Percentiles rank a stretch among this genome's conserved stretches.
phyloP scores from a whole-genome alignment of 1,140 invertebrate genomes.

The Magallana ariakensis region DNA sequence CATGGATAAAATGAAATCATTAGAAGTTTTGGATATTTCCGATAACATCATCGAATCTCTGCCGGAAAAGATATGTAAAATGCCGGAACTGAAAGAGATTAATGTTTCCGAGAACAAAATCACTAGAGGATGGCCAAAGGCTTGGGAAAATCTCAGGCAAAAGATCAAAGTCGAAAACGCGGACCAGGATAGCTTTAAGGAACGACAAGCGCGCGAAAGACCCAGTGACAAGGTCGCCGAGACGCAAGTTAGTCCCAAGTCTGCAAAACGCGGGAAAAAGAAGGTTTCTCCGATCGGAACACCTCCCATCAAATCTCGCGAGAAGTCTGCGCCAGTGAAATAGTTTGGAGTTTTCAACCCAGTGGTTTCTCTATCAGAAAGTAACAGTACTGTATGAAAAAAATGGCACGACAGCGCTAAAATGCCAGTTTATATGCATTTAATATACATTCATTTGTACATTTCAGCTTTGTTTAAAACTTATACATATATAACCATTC shows the following conservation, averaged over 20 bases:
- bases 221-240: conserved; percentile 62
- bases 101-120: conserved; percentile 76
- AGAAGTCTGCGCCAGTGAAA: conserved; percentile 56
- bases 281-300: conserved; percentile 49
- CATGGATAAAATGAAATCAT: conserved; percentile 70
- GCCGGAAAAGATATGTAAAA: conserved; percentile 75
- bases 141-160: conserved; percentile 71
- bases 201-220: conserved; percentile 65
- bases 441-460: no score
- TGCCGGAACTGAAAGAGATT: conserved; percentile 70
- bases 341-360: not conserved
- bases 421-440: no score
- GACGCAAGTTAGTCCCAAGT: conserved; percentile 65
- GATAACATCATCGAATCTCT: conserved; percentile 76
- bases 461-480: not conserved
- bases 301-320: conserved; percentile 48
- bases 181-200: conserved; percentile 69
- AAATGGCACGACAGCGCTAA: no score
- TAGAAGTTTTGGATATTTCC: conserved; percentile 73
- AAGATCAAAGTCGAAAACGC: conserved; percentile 60
- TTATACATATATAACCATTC: not conserved
- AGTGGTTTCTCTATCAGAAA: not conserved
- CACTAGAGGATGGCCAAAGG: conserved; percentile 69
- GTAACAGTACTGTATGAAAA: not conserved
- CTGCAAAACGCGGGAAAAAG: conserved; percentile 58